Base-by-base conservation (phyloP, 2,113 vertebrate species). In the Centropristis striata region DNA sequence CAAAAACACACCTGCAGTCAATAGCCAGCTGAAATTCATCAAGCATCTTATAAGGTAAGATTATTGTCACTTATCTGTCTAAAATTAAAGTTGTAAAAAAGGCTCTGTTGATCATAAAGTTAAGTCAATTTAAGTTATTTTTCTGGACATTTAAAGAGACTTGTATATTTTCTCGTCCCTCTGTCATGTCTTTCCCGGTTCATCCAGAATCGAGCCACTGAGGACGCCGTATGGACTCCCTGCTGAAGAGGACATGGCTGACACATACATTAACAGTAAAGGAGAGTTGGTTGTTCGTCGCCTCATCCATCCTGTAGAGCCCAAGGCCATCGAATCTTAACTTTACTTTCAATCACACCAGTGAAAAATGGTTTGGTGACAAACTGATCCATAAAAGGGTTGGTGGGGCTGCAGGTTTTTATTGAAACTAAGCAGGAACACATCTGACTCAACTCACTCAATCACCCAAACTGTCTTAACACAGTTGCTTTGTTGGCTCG, bases 41-140 rank as follows among this genome's bases (percentile, higher is more conserved):
- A 99, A 99, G 85, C 98, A 99, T 83, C 95, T 99, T 65, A 92
- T 99, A 63, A 97, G 96, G 98, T 98, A 93, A 92, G 97, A 75
- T 12, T 2, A 3, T 14, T 4, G 9, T n/a, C 16, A 72, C 10
- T 20, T 21, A 37, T 23, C 2, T 4, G 32, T 4, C n/a, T 32
- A 46, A 23, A 42, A 44, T 23, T 8, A 61, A 18, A 4, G 5
- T 8, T 1, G 25, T 64, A n/a, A n/a, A n/a, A 20, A 75, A 8
- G 9, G 25, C 12, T 51, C 20, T 69, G 14, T n/a, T 21, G n/a
- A 37, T 61, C 13, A 42, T 44, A 0, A 20, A 44, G 27, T 20
- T 10, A 4, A 20, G n/a, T n/a, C n/a, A n/a, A n/a, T n/a, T n/a
- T n/a, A n/a, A n/a, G n/a, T n/a, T n/a, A n/a, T n/a, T n/a, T n/a